Percentiles rank a stretch among this genome's conserved stretches.
These are phyloP conservation scores for Scomber scombrus DNA, from an alignment of 2,113 vertebrate genomes.

Conservation along the genomic window DNA sequence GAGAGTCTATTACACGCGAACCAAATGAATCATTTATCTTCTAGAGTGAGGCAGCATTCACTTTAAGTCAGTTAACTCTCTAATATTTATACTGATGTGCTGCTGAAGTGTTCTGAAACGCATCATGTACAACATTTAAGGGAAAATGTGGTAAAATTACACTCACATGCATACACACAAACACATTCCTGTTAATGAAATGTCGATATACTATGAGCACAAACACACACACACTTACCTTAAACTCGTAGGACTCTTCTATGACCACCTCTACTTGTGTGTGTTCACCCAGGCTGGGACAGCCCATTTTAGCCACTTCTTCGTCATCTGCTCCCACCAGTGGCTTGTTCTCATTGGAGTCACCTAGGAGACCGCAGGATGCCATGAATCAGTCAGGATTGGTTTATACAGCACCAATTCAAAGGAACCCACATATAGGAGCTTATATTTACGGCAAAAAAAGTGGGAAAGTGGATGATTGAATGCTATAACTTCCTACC, in stretches of 20 bases:
- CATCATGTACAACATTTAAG: not conserved
- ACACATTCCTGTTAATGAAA: not conserved
- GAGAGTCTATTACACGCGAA: conserved; percentile 23
- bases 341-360: conserved; percentile 87
- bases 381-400: not conserved
- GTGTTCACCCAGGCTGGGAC: conserved; percentile 86
- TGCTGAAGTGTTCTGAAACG: not conserved
- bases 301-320: conserved; percentile 87
- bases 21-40: conserved; percentile 33
- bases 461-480: too few relatives aligned
- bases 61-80: not conserved
- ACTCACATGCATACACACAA: not conserved
- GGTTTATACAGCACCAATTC: not conserved
- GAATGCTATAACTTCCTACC: too few relatives aligned
- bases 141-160: not conserved
- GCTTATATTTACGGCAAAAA: not conserved
- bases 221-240: conserved; percentile 69
- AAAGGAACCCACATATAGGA: not conserved
- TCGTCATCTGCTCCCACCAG: conserved; percentile 82
- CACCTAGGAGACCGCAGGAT: conserved; percentile 66
- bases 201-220: not conserved
- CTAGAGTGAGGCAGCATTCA: conserved; percentile 1
- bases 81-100: not conserved
- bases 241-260: conserved; percentile 88
- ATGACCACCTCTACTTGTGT: conserved; percentile 84